Evolutionary conservation across 1,140 invertebrate genomes (phyloP).

Genomic region (fruit fly (Drosophila melanogaster)): Release_6_plus_ISO1_MT NT_037436.4:8049501-8050000

Average conservation of each 20-base stretch:
- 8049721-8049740: slow-evolving; percentile 36
- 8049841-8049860: slow-evolving; percentile 1
- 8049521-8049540: slow-evolving; percentile 56
- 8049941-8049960: slow-evolving; percentile 84
- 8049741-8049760: slow-evolving; percentile 20
- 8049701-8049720: slow-evolving; percentile 31
- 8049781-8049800: slow-evolving; percentile 8
- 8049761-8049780: slow-evolving; percentile 30
- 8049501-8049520: slow-evolving; percentile 37
- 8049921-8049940: slow-evolving; percentile 87
- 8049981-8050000: slow-evolving; percentile 23
- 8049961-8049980: slow-evolving; percentile 48
- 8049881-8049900: slow-evolving; percentile 97
- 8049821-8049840: slow-evolving; percentile 26
- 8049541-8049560: slow-evolving; percentile 40
- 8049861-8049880: slow-evolving; percentile 94
- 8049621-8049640: slow-evolving; percentile 34
- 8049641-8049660: slow-evolving; percentile 46
- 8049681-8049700: slow-evolving; percentile 43
- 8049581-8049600: slow-evolving; percentile 43
- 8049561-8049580: slow-evolving; percentile 3
- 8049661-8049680: slow-evolving; percentile 30
- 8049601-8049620: slow-evolving; percentile 18
- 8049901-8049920: slow-evolving; percentile 99
- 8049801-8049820: background rate